A percentile compares a stretch with the other conserved stretches of the same genome.
These are phyloP conservation scores for Poecilia velifera DNA, from an alignment of 2,797 vertebrate species.

Conservation along the genomic window DNA sequence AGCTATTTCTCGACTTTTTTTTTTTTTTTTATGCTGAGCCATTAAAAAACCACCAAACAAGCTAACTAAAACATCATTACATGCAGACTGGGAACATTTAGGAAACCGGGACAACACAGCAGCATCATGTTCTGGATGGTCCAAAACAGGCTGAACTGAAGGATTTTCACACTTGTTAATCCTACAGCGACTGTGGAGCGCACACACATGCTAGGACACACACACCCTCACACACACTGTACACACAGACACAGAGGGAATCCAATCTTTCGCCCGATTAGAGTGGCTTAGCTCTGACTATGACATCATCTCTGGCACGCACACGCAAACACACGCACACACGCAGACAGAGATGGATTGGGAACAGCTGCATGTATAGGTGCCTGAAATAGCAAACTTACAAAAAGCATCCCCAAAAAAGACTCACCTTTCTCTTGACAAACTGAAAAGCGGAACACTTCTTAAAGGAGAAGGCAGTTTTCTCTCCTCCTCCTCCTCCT, in stretches of 20 bases:
- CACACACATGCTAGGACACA: constrained; percentile 12
- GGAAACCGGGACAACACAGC: constrained; percentile 41
- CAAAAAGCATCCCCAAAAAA: constrained; percentile 6
- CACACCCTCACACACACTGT: constrained; percentile 16
- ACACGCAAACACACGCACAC: constrained; percentile 2
- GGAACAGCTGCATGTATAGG: constrained; percentile 10
- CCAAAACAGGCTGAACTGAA: constrained; percentile 31
- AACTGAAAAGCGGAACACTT: constrained; percentile 98
- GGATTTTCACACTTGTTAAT: constrained; percentile 45
- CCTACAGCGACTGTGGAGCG: constrained; percentile 21
- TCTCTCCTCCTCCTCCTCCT: constrained; percentile 76
- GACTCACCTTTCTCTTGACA: constrained; percentile 96
- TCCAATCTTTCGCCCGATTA: constrained; percentile 38
- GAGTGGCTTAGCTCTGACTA: constrained; percentile 41
- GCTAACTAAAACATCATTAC: not conserved
- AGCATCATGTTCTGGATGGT: constrained; percentile 47
- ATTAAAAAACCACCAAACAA: not conserved
- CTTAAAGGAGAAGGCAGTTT: constrained; percentile 91
- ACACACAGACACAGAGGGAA: constrained; percentile 38
- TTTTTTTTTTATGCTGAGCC: not conserved
- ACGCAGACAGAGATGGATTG: constrained; percentile 6
- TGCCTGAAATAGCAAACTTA: constrained; percentile 19
- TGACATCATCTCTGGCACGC: constrained; percentile 72
- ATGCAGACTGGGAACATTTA: constrained; percentile 20
- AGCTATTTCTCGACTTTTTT: not conserved